Percentiles rank a stretch among this genome's conserved stretches.
phyloP scores from a whole-genome alignment of 2,888 invertebrate genomes.

The Hetaerina titia region DNA sequence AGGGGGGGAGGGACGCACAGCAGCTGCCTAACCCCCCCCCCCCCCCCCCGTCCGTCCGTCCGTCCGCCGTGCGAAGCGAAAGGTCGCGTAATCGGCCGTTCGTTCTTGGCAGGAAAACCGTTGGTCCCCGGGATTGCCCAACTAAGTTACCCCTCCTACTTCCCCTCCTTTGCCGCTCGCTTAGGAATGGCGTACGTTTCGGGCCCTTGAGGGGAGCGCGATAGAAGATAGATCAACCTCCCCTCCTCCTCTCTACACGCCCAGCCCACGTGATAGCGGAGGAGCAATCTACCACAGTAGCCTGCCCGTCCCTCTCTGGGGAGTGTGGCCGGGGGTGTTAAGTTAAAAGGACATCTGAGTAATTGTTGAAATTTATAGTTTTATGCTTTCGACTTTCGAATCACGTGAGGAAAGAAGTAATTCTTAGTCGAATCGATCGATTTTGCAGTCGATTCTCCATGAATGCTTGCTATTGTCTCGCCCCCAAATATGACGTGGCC shows the following conservation, averaged over 20 bases:
- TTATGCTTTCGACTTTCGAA: too few relatives aligned
- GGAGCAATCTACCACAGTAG: too few relatives aligned
- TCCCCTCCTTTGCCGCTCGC: background rate
- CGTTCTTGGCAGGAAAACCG: background rate
- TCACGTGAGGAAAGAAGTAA: too few relatives aligned
- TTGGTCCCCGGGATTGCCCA: slow-evolving; percentile 7
- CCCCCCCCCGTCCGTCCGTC: background rate
- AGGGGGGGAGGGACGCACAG: too few relatives aligned
- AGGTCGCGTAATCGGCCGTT: background rate
- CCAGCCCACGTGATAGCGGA: background rate
- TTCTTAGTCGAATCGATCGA: too few relatives aligned
- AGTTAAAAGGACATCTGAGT: background rate
- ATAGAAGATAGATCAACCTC: background rate
- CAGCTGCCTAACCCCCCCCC: too few relatives aligned
- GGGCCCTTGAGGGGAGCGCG: background rate
- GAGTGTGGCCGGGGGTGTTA: background rate
- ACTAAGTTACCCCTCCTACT: background rate
- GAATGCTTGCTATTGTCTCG: too few relatives aligned
- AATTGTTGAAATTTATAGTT: too few relatives aligned
- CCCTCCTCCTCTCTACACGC: background rate
- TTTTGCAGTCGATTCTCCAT: too few relatives aligned
- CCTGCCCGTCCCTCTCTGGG: background rate
- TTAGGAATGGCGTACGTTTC: background rate
- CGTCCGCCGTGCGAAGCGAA: background rate
- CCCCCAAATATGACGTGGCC: too few relatives aligned